phyloP scores from a whole-genome alignment of 2,113 vertebrate genomes.

The Dromaius novaehollandiae region DNA sequence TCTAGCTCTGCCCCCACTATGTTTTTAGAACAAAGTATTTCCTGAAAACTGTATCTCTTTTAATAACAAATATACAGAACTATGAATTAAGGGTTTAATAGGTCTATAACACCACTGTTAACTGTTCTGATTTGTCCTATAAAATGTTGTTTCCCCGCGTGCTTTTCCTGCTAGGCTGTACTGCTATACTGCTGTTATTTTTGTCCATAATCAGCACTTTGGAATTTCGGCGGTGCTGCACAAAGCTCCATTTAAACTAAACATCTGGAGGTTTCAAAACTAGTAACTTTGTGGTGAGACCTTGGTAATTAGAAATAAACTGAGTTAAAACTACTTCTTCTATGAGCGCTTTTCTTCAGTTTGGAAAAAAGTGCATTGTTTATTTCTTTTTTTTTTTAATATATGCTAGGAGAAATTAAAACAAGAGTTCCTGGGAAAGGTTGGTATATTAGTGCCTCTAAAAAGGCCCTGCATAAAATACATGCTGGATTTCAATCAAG shows the following conservation, averaged over 20 bases:
- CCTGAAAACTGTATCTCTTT: neutral
- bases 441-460: neutral
- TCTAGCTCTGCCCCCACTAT: neutral
- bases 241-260: neutral
- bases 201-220: neutral
- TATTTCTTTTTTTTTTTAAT: neutral
- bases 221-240: neutral
- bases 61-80: neutral
- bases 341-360: neutral
- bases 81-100: neutral
- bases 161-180: neutral
- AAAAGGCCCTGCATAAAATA: neutral
- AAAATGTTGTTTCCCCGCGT: neutral
- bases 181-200: neutral
- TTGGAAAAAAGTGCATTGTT: neutral
- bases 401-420: neutral
- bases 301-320: conserved; percentile 4
- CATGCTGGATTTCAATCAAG: neutral
- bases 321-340: neutral
- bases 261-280: neutral
- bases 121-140: neutral
- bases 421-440: neutral
- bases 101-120: neutral
- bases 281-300: neutral
- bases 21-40: neutral